Evolutionary conservation across 2,797 vertebrate species (phyloP), one percentile per base, ranked within the genome.

Genomic region (Acestrorhynchus altus): DNA sequence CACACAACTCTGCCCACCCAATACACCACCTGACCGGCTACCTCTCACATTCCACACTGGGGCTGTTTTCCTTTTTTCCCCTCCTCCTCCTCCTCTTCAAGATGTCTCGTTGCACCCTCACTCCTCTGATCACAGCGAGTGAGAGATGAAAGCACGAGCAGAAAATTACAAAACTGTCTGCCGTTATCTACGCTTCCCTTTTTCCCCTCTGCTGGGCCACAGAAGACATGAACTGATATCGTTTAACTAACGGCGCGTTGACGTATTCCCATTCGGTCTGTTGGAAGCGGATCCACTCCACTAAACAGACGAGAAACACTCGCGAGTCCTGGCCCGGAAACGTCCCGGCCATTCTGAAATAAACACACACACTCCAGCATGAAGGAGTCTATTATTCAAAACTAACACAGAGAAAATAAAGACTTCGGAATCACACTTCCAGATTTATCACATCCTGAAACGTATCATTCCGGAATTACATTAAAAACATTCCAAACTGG

Each of bases 21-120:
- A 18, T 18, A n/a, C 49, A n/a, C 61, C 71, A 73, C 77, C 77
- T 73, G 77, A 79, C 63, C 69, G 16, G 44, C 51, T 49, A 72
- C 51, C 60, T 39, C 60, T 68, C 52, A 66, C 76, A 73, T 79
- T 74, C 77, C 77, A 74, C 63, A 67, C 59, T 40, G 35, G 18
- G 49, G 24, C 22, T 13, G 49, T 39, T 39, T 18, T 20, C 3
- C 9, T 47, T 18, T 4, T 13, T 39, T 18, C 26, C 11, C 20
- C 20, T 24, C 20, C 20, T 22, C 61, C 12, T 20, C n/a, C 61
- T 42, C 39, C 39, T 22, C 35, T 11, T 22, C 20, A 42, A 40
- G 35, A 64, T 7, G 61, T 64, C 61, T 64, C 52, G 49, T 44
- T 16, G 26, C 22, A 64, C 6, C 52, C 18, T 59, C 26, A 7